phyloP scores from a whole-genome alignment of 1,140 invertebrate species.

The Dendroctonus valens region DNA sequence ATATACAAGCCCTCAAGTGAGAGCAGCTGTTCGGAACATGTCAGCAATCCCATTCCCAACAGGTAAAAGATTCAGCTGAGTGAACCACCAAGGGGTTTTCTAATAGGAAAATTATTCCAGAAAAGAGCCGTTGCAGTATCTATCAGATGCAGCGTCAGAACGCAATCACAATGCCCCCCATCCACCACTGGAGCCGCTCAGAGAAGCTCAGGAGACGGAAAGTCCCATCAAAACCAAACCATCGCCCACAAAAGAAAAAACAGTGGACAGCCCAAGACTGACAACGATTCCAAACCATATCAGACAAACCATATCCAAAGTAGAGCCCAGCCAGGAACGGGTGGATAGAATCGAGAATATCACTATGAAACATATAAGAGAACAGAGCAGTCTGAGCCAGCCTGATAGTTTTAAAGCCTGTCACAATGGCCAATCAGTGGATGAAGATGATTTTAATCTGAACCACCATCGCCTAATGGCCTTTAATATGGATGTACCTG shows the following conservation, averaged over 20 bases:
- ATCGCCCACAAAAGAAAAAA: constrained; percentile 14
- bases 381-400: constrained; percentile 4
- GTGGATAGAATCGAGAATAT: constrained; percentile 18
- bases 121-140: too few species aligned
- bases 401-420: constrained; percentile 30
- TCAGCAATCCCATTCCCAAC: constrained; percentile 53
- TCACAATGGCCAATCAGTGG: constrained; percentile 3
- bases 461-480: constrained; percentile 14
- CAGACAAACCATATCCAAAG: constrained; percentile 34
- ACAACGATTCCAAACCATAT: constrained; percentile 32
- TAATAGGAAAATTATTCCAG: too few species aligned
- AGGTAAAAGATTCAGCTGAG: constrained; percentile 35
- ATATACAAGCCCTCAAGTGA: constrained; percentile 68
- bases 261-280: constrained; percentile 12
- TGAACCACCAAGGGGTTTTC: too few species aligned
- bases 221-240: constrained; percentile 11
- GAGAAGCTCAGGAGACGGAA: constrained; percentile 23
- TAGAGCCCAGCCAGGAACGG: constrained; percentile 11
- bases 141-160: too few species aligned
- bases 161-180: constrained; percentile 4
- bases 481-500: neutral
- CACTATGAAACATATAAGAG: constrained; percentile 24
- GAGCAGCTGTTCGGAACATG: constrained; percentile 58
- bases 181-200: constrained; percentile 26
- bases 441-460: constrained; percentile 25